Conservation (phyloP, 2,797 vertebrate species). For the Catamblyrhynchus diadema region DNA sequence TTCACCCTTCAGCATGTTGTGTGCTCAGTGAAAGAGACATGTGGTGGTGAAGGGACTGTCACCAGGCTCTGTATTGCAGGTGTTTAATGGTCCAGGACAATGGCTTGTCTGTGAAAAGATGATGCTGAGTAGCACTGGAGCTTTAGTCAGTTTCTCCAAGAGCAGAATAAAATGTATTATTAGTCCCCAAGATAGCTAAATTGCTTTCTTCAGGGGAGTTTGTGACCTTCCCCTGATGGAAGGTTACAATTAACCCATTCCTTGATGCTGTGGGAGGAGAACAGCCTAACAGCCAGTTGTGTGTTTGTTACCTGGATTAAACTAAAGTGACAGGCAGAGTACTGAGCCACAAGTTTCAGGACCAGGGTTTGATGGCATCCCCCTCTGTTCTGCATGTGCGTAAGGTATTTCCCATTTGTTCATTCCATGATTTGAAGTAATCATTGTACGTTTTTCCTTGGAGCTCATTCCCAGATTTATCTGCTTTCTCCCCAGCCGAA, state of each 20-base stretch:
- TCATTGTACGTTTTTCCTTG: not conserved
- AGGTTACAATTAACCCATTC: not conserved
- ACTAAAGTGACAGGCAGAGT: not conserved
- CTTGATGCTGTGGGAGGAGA: not conserved
- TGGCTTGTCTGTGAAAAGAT: slow-evolving; percentile 36
- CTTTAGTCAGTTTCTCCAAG: not conserved
- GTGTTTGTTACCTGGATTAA: not conserved
- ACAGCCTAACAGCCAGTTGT: not conserved
- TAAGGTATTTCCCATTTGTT: not conserved
- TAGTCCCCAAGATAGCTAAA: not conserved
- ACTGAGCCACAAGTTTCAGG: not conserved
- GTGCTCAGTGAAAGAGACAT: not conserved
- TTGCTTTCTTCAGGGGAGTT: not conserved
- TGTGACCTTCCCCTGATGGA: not conserved
- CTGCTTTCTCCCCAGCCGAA: not conserved
- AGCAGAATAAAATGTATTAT: not conserved
- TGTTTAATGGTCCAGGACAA: slow-evolving; percentile 21
- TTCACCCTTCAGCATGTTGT: not conserved
- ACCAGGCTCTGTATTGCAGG: not conserved
- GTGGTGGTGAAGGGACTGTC: not conserved
- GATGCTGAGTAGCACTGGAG: not conserved
- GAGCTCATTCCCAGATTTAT: not conserved
- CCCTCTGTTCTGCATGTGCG: not conserved
- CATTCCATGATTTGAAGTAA: not conserved
- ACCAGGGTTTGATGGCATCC: not conserved